These are phyloP conservation scores for Anser brachyrhynchus DNA, from an alignment of 2,113 vertebrate genomes.

Conservation along the genomic window DNA sequence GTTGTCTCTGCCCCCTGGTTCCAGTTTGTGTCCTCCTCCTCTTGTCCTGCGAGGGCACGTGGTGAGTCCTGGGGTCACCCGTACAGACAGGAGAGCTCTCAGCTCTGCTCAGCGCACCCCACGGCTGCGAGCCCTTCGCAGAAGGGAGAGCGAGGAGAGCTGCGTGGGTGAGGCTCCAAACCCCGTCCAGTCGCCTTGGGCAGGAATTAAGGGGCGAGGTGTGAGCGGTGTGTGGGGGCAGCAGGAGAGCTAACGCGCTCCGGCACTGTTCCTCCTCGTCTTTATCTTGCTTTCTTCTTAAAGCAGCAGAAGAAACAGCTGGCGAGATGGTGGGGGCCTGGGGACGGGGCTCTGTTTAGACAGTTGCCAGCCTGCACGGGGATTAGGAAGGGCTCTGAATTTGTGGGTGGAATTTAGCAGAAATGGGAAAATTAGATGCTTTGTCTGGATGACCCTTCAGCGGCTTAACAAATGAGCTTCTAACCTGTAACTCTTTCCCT, in stretches of 20 bases:
- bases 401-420: background rate
- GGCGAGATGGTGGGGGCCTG: background rate
- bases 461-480: background rate
- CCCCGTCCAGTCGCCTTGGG: conserved; percentile 18
- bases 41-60: accelerated
- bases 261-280: background rate
- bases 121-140: background rate
- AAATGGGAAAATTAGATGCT: background rate
- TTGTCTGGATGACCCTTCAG: background rate
- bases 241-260: background rate
- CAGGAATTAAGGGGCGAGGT: conserved; percentile 45
- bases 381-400: background rate
- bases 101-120: background rate
- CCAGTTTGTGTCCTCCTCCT: background rate
- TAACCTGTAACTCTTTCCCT: background rate
- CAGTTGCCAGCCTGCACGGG: background rate
- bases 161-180: conserved; percentile 3
- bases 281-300: background rate
- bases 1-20: background rate
- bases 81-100: background rate
- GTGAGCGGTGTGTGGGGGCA: background rate
- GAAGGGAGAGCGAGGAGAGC: background rate
- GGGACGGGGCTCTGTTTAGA: background rate
- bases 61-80: background rate
- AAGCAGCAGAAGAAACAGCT: background rate